phyloP scores from a whole-genome alignment of 1,140 invertebrate genomes.

The Panonychus citri region DNA sequence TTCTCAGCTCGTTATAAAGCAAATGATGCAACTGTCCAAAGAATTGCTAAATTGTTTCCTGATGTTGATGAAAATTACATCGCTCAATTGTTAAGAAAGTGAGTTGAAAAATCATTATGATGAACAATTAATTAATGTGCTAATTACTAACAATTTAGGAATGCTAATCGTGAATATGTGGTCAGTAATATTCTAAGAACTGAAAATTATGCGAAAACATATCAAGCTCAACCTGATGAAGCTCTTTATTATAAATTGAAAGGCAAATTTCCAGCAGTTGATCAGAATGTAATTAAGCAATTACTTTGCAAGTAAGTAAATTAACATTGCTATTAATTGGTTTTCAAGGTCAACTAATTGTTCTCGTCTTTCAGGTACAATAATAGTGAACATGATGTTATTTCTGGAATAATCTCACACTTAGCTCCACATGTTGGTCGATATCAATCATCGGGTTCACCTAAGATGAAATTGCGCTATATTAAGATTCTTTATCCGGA shows the following conservation, averaged over 20 bases:
- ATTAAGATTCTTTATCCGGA: conserved; percentile 75
- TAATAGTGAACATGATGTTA: conserved; percentile 17
- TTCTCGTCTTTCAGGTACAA: conserved; percentile 10
- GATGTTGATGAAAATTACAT: conserved; percentile 5
- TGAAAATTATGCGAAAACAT: conserved; percentile 25
- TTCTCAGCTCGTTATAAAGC: not conserved
- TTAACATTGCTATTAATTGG: no score
- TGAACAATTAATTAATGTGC: no score
- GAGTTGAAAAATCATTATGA: not conserved
- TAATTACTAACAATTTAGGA: conserved; percentile 28
- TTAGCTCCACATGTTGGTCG: not conserved
- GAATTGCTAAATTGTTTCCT: conserved; percentile 4
- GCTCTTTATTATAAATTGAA: conserved; percentile 15
- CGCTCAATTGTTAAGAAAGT: conserved; percentile 4
- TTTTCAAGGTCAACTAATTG: not conserved
- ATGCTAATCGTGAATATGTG: conserved; percentile 71
- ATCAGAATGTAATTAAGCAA: conserved; percentile 13
- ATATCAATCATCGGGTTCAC: conserved; percentile 32
- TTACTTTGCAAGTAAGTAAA: conserved; percentile 13
- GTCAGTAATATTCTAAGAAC: conserved; percentile 77
- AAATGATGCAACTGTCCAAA: not conserved
- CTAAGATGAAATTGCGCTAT: conserved; percentile 77
- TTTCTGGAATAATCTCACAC: conserved; percentile 12
- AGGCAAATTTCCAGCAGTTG: conserved; percentile 15
- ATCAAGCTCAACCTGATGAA: conserved; percentile 12